Evolutionary conservation across 2,797 vertebrate genomes (phyloP).

Genomic region (Enteromius thamalakanensis): DNA sequence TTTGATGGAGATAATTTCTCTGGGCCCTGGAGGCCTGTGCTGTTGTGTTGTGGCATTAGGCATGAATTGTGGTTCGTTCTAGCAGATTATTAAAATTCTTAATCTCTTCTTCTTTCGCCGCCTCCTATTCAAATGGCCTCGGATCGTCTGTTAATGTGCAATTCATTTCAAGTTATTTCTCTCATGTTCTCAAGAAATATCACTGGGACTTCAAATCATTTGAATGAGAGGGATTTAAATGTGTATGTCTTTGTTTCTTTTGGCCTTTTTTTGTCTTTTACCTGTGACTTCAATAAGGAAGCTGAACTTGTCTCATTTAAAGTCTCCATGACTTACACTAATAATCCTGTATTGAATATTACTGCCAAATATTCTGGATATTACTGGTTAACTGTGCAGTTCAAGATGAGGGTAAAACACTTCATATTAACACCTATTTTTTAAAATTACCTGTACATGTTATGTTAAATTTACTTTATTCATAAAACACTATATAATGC

Average conservation of each 20-base stretch:
- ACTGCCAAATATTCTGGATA: background rate
- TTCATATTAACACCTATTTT: background rate
- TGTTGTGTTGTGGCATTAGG: constrained; percentile 78
- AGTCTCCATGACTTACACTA: background rate
- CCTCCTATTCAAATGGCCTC: constrained; percentile 62
- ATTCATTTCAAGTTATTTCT: constrained; percentile 52
- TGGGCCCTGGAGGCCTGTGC: constrained; percentile 73
- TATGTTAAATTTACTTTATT: background rate
- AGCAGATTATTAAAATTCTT: constrained; percentile 80
- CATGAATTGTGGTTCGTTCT: constrained; percentile 71
- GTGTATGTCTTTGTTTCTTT: constrained; percentile 35
- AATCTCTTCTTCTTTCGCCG: constrained; percentile 67
- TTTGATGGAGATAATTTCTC: constrained; percentile 76
- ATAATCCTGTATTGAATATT: background rate
- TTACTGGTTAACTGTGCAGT: background rate
- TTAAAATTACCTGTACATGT: background rate
- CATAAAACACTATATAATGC: background rate
- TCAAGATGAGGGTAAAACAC: background rate
- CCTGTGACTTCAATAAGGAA: constrained; percentile 5
- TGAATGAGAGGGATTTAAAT: constrained; percentile 47
- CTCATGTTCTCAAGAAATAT: constrained; percentile 44
- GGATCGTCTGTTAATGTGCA: constrained; percentile 53
- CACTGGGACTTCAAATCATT: constrained; percentile 22
- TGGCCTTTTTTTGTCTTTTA: background rate
- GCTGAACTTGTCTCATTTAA: background rate